phyloP scores from a whole-genome alignment of 2,888 invertebrate genomes.

The Amblyteles armatorius region DNA sequence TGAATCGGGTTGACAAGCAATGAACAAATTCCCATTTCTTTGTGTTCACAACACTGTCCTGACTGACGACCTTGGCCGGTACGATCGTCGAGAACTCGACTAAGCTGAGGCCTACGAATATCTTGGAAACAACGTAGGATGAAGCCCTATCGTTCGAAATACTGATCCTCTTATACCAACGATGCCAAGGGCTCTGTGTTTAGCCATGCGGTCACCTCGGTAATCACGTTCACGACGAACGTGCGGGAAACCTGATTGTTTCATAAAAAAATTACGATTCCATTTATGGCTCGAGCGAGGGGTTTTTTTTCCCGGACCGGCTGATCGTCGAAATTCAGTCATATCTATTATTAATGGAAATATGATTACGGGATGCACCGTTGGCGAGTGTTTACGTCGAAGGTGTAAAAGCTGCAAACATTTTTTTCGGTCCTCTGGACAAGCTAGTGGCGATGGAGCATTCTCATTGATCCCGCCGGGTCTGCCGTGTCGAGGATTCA shows the following conservation, averaged over 20 bases:
- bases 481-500: not conserved
- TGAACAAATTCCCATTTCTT: conserved; percentile 39
- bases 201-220: conserved; percentile 28
- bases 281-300: too few relatives aligned
- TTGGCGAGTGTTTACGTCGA: too few relatives aligned
- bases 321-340: too few relatives aligned
- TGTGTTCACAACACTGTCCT: conserved; percentile 2
- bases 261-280: not conserved
- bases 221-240: conserved; percentile 30
- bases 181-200: conserved; percentile 74
- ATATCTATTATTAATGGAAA: too few relatives aligned
- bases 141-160: conserved; percentile 74
- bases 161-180: conserved; percentile 73
- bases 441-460: not conserved
- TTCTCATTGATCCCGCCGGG: not conserved
- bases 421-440: too few relatives aligned
- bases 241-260: conserved; percentile 1
- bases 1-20: conserved; percentile 68
- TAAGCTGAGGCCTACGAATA: conserved; percentile 55
- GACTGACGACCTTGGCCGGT: conserved; percentile 46
- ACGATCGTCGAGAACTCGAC: conserved; percentile 55
- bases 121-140: conserved; percentile 67
- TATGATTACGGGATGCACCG: too few relatives aligned
- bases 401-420: too few relatives aligned
- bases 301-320: too few relatives aligned